phyloP scores from a whole-genome alignment of 2,888 invertebrate genomes.

The Poecilobothrus nobilitatus region DNA sequence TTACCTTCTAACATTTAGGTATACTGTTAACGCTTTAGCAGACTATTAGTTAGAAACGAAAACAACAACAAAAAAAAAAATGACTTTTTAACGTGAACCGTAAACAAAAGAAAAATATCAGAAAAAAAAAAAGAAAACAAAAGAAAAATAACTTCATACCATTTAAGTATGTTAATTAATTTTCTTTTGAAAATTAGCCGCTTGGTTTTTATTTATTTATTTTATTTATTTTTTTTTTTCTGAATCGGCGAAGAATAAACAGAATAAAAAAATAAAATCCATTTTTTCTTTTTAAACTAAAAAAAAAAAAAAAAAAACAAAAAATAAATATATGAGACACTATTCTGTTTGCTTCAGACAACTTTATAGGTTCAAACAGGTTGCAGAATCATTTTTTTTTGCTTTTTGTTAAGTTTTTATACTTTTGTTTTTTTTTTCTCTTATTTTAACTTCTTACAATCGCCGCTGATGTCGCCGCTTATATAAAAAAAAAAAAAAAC shows the following conservation, averaged over 20 bases:
- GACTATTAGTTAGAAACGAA: too few relatives aligned
- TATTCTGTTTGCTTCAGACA: neutral
- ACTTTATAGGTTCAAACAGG: slow-evolving; percentile 6
- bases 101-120: neutral
- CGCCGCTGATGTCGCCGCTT: neutral
- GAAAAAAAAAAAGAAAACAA: neutral
- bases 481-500: neutral
- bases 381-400: neutral
- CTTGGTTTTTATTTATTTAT: neutral
- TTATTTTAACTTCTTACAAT: neutral
- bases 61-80: too few relatives aligned
- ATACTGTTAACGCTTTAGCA: too few relatives aligned
- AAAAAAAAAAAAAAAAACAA: neutral
- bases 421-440: too few relatives aligned
- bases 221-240: neutral
- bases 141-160: slow-evolving; percentile 6
- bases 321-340: neutral
- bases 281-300: too few relatives aligned
- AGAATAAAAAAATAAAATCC: neutral
- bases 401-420: neutral
- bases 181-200: slow-evolving; percentile 2
- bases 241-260: slow-evolving; percentile 3
- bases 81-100: neutral
- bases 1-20: too few relatives aligned
- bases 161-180: slow-evolving; percentile 6